Evolutionary conservation across 2,888 invertebrate genomes (phyloP).

Genomic region (Syritta pipiens): DNA sequence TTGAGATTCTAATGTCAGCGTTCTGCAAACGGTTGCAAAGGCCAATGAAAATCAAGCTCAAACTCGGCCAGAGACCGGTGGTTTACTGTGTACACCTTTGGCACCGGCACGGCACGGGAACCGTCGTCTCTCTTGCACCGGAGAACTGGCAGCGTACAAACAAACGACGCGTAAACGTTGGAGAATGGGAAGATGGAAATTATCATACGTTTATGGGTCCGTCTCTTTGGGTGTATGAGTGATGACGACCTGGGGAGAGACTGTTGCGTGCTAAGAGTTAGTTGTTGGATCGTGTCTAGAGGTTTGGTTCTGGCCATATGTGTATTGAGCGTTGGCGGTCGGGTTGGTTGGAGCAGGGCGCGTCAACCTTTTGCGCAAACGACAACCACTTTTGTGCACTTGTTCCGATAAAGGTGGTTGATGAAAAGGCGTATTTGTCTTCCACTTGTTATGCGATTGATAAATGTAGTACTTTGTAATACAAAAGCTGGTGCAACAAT

Average conservation of each 20-base stretch:
- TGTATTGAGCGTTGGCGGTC: conserved; percentile 12
- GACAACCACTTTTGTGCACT: neutral
- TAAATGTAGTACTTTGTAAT: no score
- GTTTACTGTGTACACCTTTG: no score
- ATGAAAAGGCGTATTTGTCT: no score
- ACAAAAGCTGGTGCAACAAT: no score
- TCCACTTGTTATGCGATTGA: no score
- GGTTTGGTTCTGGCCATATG: conserved; percentile 23
- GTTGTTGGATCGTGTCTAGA: conserved; percentile 21
- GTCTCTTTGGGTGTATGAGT: neutral
- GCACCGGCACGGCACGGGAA: no score
- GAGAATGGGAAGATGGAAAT: conserved; percentile 43
- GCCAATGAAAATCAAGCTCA: no score
- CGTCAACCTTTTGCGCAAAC: conserved; percentile 16
- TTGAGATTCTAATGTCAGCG: conserved; percentile 3
- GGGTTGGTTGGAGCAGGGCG: conserved; percentile 12
- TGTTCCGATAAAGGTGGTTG: no score
- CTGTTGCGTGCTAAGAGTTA: conserved; percentile 44
- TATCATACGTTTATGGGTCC: conserved; percentile 42
- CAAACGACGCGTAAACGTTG: conserved; percentile 38
- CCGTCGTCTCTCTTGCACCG: no score
- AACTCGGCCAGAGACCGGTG: no score
- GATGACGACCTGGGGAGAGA: neutral
- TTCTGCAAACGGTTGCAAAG: conserved; percentile 8
- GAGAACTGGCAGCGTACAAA: conserved; percentile 12